Conservation (phyloP, 64 coral and sea anemone genomes). For the Stylophora pistillata region DNA sequence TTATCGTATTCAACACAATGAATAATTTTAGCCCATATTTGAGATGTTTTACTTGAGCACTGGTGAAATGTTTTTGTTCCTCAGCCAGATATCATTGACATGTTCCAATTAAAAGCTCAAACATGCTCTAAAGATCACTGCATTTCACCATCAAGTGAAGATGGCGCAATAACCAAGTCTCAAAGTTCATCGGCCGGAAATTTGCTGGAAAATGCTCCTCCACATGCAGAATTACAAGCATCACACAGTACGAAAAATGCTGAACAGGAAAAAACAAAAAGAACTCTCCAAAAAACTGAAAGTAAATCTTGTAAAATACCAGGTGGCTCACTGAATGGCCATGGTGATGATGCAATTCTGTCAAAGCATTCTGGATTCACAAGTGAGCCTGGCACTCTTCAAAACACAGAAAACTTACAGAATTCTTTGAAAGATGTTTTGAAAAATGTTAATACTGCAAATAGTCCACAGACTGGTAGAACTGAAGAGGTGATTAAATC, state of each 20-base stretch:
- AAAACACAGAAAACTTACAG: slow-evolving; percentile 3
- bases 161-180: not conserved
- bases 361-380: not conserved
- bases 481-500: not conserved
- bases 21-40: too few species aligned
- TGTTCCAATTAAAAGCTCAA: slow-evolving; percentile 24
- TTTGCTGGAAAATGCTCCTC: not conserved
- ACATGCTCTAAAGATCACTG: not conserved
- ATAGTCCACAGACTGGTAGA: not conserved
- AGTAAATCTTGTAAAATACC: not conserved
- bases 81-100: slow-evolving; percentile 53
- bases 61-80: not conserved
- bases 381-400: not conserved
- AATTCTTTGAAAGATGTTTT: slow-evolving; percentile 25
- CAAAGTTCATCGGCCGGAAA: not conserved
- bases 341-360: not conserved
- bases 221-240: not conserved
- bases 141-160: not conserved
- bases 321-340: not conserved
- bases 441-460: not conserved
- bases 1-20: too few species aligned
- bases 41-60: not conserved
- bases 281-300: not conserved
- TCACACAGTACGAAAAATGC: not conserved
- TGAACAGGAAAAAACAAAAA: not conserved